phyloP scores from a whole-genome alignment of 2,113 vertebrate genomes.

The Hylia prasina region DNA sequence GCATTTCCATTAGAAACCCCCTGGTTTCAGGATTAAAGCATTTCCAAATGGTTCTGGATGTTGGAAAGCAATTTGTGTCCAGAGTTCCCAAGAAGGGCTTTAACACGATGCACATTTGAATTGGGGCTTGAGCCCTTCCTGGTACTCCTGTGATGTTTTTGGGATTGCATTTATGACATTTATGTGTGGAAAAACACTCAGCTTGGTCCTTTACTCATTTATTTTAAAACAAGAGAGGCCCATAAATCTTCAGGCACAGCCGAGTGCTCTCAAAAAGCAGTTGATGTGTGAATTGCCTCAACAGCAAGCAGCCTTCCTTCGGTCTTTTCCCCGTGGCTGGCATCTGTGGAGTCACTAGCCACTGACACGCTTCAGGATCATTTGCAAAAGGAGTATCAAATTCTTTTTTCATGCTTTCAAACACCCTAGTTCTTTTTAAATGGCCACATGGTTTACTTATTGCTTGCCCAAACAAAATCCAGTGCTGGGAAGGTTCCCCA shows the following conservation, averaged over 20 bases:
- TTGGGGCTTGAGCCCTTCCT: not conserved
- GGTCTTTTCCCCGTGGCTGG: fast-evolving
- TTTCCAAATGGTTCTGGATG: conserved; percentile 65
- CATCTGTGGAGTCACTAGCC: not conserved
- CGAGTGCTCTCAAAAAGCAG: not conserved
- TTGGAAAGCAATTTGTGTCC: conserved; percentile 44
- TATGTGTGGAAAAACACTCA: conserved; percentile 67
- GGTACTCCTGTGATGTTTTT: conserved; percentile 28
- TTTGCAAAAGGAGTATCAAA: not conserved
- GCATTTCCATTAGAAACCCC: conserved; percentile 18
- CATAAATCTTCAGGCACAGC: conserved; percentile 30
- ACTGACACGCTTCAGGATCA: not conserved
- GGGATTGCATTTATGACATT: conserved; percentile 60
- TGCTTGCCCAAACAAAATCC: not conserved
- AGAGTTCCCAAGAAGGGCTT: conserved; percentile 33
- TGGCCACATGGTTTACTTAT: not conserved
- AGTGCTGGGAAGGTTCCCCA: not conserved
- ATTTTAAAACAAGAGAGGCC: conserved; percentile 24
- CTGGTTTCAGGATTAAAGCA: conserved; percentile 48
- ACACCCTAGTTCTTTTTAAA: not conserved
- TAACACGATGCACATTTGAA: conserved; percentile 13
- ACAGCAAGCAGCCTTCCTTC: not conserved
- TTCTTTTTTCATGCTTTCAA: not conserved
- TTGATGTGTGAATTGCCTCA: conserved; percentile 28
- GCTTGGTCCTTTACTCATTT: conserved; percentile 59